Evolutionary conservation across 2,797 vertebrate species (phyloP).

Genomic region (Paratrypauchen microcephalus): DNA sequence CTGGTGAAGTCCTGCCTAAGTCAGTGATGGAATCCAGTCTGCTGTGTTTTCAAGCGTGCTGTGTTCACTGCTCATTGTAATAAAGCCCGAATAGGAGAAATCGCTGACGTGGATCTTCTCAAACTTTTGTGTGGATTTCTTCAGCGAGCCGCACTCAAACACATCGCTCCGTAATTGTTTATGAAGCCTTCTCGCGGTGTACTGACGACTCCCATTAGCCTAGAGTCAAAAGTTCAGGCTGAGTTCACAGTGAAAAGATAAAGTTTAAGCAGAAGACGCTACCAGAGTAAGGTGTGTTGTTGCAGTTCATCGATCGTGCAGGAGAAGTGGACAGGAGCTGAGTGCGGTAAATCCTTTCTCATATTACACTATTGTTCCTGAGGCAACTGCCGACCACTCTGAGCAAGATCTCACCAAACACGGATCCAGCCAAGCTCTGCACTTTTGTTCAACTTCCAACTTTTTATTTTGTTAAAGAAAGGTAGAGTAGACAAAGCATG

Average conservation of each 20-base stretch:
- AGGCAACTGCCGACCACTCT: neutral
- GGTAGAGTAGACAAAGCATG: no score
- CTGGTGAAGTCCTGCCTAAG: neutral
- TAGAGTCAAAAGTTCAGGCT: neutral
- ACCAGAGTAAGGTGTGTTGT: neutral
- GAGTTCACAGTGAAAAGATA: neutral
- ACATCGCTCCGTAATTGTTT: conserved; percentile 1
- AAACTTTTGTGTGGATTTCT: neutral
- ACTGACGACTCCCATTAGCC: conserved; percentile 10
- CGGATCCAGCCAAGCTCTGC: neutral
- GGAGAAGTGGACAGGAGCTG: conserved; percentile 6
- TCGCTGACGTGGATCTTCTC: conserved; percentile 4
- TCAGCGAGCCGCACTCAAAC: neutral
- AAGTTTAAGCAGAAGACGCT: neutral
- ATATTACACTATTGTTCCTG: neutral
- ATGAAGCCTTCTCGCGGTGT: neutral
- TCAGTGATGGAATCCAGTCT: neutral
- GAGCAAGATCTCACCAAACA: neutral
- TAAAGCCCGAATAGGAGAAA: neutral
- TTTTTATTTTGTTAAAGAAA: neutral
- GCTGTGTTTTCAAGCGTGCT: neutral
- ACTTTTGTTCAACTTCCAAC: neutral
- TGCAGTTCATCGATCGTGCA: neutral
- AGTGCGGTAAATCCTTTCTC: neutral
- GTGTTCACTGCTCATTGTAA: conserved; percentile 9